phyloP scores from a whole-genome alignment of 2,888 invertebrate species.

The Agrotis puta region DNA sequence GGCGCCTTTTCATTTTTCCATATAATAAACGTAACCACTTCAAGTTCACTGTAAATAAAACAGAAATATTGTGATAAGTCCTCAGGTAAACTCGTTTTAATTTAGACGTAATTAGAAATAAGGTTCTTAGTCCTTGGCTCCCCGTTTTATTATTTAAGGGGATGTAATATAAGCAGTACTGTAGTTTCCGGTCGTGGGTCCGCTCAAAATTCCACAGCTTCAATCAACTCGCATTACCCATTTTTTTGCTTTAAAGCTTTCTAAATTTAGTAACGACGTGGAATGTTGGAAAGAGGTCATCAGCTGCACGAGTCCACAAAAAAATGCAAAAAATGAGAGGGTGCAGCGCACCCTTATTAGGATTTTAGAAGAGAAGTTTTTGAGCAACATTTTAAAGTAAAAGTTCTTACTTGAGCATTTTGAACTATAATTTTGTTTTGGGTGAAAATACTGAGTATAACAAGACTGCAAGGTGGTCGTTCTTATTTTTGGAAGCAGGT shows the following conservation, averaged over 20 bases:
- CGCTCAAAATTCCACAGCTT: slow-evolving; percentile 54
- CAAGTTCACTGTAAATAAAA: too few species aligned
- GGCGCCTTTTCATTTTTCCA: too few species aligned
- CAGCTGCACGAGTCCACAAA: slow-evolving; percentile 60
- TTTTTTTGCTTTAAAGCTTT: slow-evolving; percentile 60
- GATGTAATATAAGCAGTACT: slow-evolving; percentile 53
- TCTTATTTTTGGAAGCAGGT: slow-evolving; percentile 22
- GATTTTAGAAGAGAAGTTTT: slow-evolving; percentile 25
- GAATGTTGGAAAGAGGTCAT: slow-evolving; percentile 65
- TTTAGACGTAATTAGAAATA: slow-evolving; percentile 30
- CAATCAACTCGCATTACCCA: slow-evolving; percentile 61
- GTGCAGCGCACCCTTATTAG: slow-evolving; percentile 58
- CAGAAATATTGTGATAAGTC: too few species aligned
- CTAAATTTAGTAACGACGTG: slow-evolving; percentile 67
- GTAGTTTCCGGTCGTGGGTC: slow-evolving; percentile 66
- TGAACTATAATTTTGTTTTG: slow-evolving; percentile 26
- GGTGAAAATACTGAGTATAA: background rate
- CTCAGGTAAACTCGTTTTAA: slow-evolving; percentile 11
- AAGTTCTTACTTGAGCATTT: slow-evolving; percentile 12
- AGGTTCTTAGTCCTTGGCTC: slow-evolving; percentile 11
- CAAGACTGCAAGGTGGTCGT: slow-evolving; percentile 28
- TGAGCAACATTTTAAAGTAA: slow-evolving; percentile 8
- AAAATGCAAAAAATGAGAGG: slow-evolving; percentile 53
- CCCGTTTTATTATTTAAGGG: slow-evolving; percentile 46
- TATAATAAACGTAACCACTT: too few species aligned